phyloP scores from a whole-genome alignment of 2,888 invertebrate genomes.

The Cancer borealis region DNA sequence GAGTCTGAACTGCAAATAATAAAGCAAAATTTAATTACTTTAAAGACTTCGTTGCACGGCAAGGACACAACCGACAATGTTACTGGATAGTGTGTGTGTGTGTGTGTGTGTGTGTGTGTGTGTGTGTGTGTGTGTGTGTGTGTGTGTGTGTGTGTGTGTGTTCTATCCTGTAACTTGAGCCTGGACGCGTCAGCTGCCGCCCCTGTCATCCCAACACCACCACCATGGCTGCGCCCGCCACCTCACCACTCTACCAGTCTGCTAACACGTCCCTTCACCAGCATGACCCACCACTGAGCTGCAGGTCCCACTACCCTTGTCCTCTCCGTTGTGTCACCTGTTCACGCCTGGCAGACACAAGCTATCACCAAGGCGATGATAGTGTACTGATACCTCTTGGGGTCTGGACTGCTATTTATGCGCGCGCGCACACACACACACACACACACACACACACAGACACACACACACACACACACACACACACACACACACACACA shows the following conservation, averaged over 20 bases:
- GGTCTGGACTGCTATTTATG: background rate
- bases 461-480: too few species aligned
- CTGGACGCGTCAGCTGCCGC: slow-evolving; percentile 16
- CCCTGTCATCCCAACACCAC: slow-evolving; percentile 15
- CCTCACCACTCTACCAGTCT: background rate
- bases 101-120: slow-evolving; percentile 27
- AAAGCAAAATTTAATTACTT: background rate
- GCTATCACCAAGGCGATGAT: background rate
- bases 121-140: slow-evolving; percentile 24
- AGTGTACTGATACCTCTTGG: background rate
- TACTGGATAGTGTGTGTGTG: slow-evolving; percentile 15
- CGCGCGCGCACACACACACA: too few species aligned
- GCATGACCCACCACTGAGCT: background rate
- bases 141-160: slow-evolving; percentile 13
- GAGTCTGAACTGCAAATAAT: background rate
- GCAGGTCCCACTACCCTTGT: background rate
- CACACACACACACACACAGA: too few species aligned
- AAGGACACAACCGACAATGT: background rate
- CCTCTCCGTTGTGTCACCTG: background rate
- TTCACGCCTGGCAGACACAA: background rate
- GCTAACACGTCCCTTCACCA: background rate
- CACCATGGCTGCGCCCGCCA: background rate
- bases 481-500: too few species aligned
- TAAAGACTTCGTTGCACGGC: background rate
- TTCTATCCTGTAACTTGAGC: background rate